Percentiles rank a stretch among this genome's conserved stretches.
Evolutionary conservation across 2,113 vertebrate species (phyloP).

Genomic region (Equus przewalskii): DNA sequence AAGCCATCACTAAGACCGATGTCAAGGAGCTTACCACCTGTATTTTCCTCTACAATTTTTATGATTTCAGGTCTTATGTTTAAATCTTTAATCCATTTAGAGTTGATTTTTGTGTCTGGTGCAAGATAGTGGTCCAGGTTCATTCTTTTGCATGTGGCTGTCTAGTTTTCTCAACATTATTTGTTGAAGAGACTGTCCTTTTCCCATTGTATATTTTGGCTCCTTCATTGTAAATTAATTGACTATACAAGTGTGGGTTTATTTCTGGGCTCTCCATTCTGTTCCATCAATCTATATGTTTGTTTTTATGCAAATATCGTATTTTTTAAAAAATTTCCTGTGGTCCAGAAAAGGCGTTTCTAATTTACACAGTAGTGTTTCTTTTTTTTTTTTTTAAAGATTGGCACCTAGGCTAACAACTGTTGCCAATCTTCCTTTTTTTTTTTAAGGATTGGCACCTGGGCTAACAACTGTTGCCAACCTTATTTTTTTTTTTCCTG

Average conservation of each 20-base stretch:
- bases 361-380: too few species aligned
- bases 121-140: background rate
- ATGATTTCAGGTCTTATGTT: background rate
- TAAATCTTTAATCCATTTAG: background rate
- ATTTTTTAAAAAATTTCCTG: too few species aligned
- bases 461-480: too few species aligned
- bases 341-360: too few species aligned
- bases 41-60: background rate
- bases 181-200: background rate
- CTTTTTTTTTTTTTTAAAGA: too few species aligned
- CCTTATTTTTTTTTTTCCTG: too few species aligned
- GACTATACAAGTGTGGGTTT: background rate
- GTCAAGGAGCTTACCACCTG: background rate
- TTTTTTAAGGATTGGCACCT: too few species aligned
- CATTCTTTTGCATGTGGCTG: background rate
- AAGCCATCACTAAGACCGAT: background rate
- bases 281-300: background rate
- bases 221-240: background rate
- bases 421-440: too few species aligned
- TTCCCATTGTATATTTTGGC: background rate
- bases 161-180: background rate
- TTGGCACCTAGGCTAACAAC: too few species aligned
- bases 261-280: background rate
- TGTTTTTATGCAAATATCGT: background rate
- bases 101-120: background rate